Evolutionary conservation across 2,888 invertebrate genomes (phyloP), one percentile per base, ranked within the genome.

Genomic region (Oligia latruncula): DNA sequence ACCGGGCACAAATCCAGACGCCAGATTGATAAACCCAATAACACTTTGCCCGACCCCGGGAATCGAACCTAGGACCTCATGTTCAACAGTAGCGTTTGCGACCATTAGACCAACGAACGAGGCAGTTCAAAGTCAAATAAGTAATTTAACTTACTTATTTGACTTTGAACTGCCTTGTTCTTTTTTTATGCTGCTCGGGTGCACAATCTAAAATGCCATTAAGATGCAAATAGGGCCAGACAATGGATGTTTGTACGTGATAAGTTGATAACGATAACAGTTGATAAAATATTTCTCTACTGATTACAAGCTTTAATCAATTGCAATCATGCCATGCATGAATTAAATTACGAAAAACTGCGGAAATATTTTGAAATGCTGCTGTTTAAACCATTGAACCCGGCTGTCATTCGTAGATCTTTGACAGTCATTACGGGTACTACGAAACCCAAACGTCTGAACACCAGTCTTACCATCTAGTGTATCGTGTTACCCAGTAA

Each of bases 291-390:
- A n/a, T 64, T 71, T 71, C n/a, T 58, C 23, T 68, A 58, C 67
- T 40, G 82, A 80, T 68, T 55, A 68, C 23, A 71, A n/a, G 20
- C 46, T 55, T 52, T 81, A n/a, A 81, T 73, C 58, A 73, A 67
- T 67, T 52, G 49, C 49, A 66, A 60, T 58, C 43, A 60, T 55
- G 43, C 35, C 43, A 60, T 55, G 43, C 35, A 35, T 20, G 15
- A 67, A 55, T 8, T 62, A 43, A 43, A 62, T 79, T 17, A 58
- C 46, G 20, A 35, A 55, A 64, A 64, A 9, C 67, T 46, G 43
- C 35, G 35, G 6, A 15, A 77, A 76, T 40, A 64, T 58, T 43
- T 60, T 66, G 17, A 4, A 80, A 64, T 70, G 2, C 29, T 29
- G 15, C 13, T 15, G 52, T 29, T 29, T 29, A 58, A 20, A 23